Conservation (phyloP, 2,113 vertebrate genomes). For the Otus sunia region DNA sequence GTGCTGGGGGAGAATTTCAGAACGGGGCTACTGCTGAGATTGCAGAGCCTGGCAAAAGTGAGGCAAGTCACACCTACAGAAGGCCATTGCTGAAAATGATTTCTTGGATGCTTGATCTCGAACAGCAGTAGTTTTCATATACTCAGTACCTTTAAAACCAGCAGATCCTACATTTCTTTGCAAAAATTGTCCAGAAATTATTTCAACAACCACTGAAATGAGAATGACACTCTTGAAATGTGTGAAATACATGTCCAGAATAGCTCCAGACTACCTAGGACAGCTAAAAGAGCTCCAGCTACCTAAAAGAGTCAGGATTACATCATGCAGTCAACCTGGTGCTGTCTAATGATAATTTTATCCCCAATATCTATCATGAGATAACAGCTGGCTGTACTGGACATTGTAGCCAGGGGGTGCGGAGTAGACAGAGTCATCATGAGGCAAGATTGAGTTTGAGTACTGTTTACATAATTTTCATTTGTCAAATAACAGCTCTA, state of each 20-base stretch:
- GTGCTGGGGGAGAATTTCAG: neutral
- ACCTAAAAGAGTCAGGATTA: neutral
- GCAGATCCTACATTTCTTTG: neutral
- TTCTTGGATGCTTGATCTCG: neutral
- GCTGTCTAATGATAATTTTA: constrained; percentile 39
- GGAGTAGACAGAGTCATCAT: constrained; percentile 29
- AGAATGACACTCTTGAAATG: neutral
- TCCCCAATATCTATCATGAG: constrained; percentile 2
- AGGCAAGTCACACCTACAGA: neutral
- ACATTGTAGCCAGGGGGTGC: neutral
- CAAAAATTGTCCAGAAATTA: neutral
- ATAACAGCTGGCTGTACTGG: constrained; percentile 42
- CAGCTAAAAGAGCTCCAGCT: neutral
- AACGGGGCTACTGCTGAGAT: neutral
- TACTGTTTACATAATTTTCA: constrained; percentile 57
- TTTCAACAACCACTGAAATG: neutral
- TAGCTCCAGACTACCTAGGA: neutral
- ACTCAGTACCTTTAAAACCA: neutral
- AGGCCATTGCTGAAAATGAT: neutral
- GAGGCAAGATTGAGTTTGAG: constrained; percentile 41
- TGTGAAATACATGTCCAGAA: neutral
- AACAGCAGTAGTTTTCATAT: neutral
- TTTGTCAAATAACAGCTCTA: constrained; percentile 48
- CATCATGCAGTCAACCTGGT: constrained; percentile 1
- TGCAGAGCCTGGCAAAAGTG: neutral